Evolutionary conservation across 2,113 vertebrate species (phyloP).

Genomic region (Turdus rufiventris): DNA sequence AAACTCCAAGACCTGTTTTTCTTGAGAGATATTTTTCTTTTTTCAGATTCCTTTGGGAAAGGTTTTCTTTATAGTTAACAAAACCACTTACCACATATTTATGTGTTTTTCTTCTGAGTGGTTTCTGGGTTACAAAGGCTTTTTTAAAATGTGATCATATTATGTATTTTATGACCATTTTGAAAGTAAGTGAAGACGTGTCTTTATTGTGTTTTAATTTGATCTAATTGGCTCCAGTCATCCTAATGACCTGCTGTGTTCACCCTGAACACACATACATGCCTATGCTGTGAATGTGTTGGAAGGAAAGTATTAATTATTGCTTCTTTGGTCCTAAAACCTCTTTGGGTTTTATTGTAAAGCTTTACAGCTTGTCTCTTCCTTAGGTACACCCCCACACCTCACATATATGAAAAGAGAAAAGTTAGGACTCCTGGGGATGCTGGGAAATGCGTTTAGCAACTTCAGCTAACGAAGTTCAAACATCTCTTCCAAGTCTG

Average conservation of each 20-base stretch:
- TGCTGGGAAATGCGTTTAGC: slow-evolving; percentile 23
- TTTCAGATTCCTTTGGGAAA: not conserved
- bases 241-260: not conserved
- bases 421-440: not conserved
- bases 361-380: slow-evolving; percentile 40
- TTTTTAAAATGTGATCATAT: not conserved
- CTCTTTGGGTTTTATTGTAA: slow-evolving; percentile 45
- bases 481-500: not conserved
- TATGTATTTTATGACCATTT: slow-evolving; percentile 16
- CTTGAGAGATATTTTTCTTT: not conserved
- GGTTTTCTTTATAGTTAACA: not conserved
- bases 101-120: not conserved
- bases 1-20: not conserved
- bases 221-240: not conserved
- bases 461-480: not conserved
- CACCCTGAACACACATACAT: not conserved
- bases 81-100: not conserved
- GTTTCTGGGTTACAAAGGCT: not conserved
- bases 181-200: not conserved
- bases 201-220: slow-evolving; percentile 44
- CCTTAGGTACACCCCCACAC: not conserved
- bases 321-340: slow-evolving; percentile 14
- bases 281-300: slow-evolving; percentile 11
- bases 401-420: not conserved
- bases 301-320: slow-evolving; percentile 35